Evolutionary conservation across 2,888 invertebrate genomes (phyloP), one percentile per base, ranked within the genome.

Genomic region (Eilema caniola): DNA sequence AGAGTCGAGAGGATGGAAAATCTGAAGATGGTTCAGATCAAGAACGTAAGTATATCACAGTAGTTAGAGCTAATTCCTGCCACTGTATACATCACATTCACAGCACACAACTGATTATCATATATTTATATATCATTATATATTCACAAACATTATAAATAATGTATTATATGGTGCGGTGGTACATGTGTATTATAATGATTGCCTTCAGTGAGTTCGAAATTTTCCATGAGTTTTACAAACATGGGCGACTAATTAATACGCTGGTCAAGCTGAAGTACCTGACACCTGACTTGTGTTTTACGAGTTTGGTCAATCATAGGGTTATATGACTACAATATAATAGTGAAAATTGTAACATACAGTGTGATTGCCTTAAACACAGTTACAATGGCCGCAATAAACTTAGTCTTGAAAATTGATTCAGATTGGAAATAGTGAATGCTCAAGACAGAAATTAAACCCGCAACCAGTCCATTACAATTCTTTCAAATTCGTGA

Each of bases 11-110:
- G 93, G 99, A 99, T 90, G 95, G 95, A 84, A 99, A 98, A 94
- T 98, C 98, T 67, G 99, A 99, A 95, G 99, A 99, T 89, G 98
- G 98, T 90, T 99, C 99, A 84, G 98, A 98, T 90, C 98, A 98
- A 96, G 99, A 99, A 97, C 98, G 99, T 99, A 97, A 98, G 99
- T 98, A 88, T 67, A 73, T 69, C 70, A 73, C 16, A 37, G 61
- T 61, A 33, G 56, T 62, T 62, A 53, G 25, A 7, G 53, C 53
- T 60, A 60, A 12, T 16, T 66, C 62, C 66, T 41, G 12, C 20
- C 47, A 71, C 60, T 66, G 37, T 67, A 65, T 65, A 71, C 61
- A 67, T 59, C 69, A 69, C 66, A 70, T 63, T 74, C 76, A 74
- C 66, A 66, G 77, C 83, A 76, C 82, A 71, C 64, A 65, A 64